Evolutionary conservation across 23 tunicate genomes (phyloP), one percentile per base, ranked within the genome.

Genomic region (Ciona savignyi): DNA sequence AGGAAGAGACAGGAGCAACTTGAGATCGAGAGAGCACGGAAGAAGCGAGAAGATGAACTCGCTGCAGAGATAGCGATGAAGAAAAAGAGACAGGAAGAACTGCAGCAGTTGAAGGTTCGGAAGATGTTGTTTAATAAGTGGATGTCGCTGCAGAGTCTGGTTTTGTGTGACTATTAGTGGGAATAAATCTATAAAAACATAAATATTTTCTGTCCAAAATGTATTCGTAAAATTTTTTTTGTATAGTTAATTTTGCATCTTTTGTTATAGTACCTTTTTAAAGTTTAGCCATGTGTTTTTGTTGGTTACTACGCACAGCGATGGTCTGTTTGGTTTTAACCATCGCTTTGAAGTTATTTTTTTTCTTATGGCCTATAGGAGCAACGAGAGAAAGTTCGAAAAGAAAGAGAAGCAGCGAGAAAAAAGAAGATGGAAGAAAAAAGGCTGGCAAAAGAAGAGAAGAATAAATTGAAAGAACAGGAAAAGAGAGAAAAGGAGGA

Each of bases 401-500:
- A 42, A 42, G 56, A 42, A 42, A 15, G 11, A 42, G 56, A 42
- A 42, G 56, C 56, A 6, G 56, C 56, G 9, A 9, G 56, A 6
- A 42, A 81, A 42, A 73, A 73, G 42, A 65, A 62, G 65, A 32
- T 23, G 28, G 85, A 81, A 30, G 76, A 79, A 60, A 67, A 66
- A 51, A 64, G 61, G 48, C 4, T 42, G 4, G 76, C 62, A 25
- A 76, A 28, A 30, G 82, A 51, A 30, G 77, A 80, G 70, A 77
- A 80, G 63, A 80, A 34, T 66, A 81, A 73, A 51, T n/a, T 76
- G 15, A 62, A 76, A 68, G 86, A 76, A 34, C 29, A 70, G 25
- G 80, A 74, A 29, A 62, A 88, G 63, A 71, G 69, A 23, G 66
- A 77, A 33, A 77, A 70, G 64, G 96, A 88, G 71, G 80, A 85